Conservation (phyloP, 2,797 vertebrate species). For the Cyclopterus lumpus region DNA sequence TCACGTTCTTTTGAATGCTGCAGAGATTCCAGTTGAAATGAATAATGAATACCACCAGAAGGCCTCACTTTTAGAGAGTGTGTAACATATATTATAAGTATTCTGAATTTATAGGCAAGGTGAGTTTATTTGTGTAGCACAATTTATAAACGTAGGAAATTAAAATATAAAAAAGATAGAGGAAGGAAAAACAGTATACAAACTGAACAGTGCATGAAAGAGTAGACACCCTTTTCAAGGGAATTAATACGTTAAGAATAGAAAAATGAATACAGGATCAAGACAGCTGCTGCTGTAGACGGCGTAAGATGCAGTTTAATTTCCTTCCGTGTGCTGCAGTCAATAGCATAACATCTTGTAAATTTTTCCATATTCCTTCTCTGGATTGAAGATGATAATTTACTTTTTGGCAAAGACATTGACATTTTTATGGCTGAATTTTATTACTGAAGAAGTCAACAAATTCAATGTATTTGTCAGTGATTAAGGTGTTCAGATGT, state of each 20-base stretch:
- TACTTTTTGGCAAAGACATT: neutral
- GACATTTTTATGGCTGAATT: neutral
- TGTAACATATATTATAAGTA: neutral
- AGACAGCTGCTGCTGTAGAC: neutral
- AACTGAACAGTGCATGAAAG: neutral
- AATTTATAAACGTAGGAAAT: neutral
- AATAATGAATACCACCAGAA: neutral
- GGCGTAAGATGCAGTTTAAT: too few species aligned
- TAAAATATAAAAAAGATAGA: neutral
- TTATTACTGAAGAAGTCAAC: neutral
- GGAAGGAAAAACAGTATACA: neutral
- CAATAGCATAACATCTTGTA: neutral
- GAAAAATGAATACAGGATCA: neutral
- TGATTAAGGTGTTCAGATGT: neutral
- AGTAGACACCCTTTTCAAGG: neutral
- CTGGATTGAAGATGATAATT: neutral
- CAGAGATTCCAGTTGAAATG: neutral
- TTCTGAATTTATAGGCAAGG: neutral
- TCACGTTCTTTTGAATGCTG: neutral
- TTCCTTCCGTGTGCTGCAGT: neutral
- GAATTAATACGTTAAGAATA: neutral
- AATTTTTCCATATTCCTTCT: neutral
- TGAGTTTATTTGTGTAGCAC: neutral
- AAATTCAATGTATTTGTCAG: neutral
- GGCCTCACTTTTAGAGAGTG: neutral